Evolutionary conservation across 2,113 vertebrate genomes (phyloP), one percentile per base, ranked within the genome.

Genomic region (Aptenodytes patagonicus): DNA sequence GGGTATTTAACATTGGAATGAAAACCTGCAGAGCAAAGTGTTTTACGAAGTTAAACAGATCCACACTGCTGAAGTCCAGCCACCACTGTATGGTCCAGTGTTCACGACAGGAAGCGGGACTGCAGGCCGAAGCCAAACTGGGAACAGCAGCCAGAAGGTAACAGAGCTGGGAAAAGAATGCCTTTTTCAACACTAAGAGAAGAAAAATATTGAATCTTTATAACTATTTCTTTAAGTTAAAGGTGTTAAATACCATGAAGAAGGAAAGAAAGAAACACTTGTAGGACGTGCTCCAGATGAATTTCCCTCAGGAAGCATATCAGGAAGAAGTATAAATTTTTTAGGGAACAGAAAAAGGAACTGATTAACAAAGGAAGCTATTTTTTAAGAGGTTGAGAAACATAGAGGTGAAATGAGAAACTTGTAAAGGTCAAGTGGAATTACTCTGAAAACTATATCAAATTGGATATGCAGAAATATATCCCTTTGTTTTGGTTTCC

Each of bases 21-120:
- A 88, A 95, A 92, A 90, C 36, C 71, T 81, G 71, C 57, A 90
- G 76, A 90, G 40, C 55, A 76, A 93, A 91, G 55, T 70, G 55
- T 86, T 96, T 89, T 69, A 66, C 28, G 62, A 58, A 62, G 54
- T 80, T 90, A 77, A 91, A 51, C 26, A 96, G 71, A 88, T n/a
- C 44, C 80, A 64, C 46, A 70, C 17, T 0, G 0, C 71, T 81
- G 42, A 90, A 58, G 62, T 88, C 25, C 77, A 83, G 31, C 62
- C 25, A 5, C 62, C 1, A 1, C 38, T 91, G 29, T n/a, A 13
- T 17, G 11, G 51, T 65, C 29, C 49, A n/a, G 11, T 70, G 42
- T 47, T 93, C 38, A 36, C 1, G 14, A 79, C 28, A 66, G 83
- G 88, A 95, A 90, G n/a, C 1, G 3, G 32, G 29, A 66, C 38